phyloP scores from a whole-genome alignment of 2,797 vertebrate genomes.

The Cyclura pinguis region DNA sequence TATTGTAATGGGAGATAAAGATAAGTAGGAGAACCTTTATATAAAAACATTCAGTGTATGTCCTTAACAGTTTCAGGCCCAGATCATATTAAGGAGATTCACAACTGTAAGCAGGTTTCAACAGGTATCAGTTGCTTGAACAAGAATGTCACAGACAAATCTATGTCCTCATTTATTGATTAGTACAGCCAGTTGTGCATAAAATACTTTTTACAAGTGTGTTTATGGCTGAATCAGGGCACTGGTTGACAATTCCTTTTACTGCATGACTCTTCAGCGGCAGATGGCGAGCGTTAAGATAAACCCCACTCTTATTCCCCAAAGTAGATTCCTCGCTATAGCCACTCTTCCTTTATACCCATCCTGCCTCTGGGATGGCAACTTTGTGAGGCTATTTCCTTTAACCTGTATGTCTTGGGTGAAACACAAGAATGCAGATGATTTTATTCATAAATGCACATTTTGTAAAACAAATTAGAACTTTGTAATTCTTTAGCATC shows the following conservation, averaged over 20 bases:
- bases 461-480: background rate
- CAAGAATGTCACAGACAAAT: background rate
- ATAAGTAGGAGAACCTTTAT: background rate
- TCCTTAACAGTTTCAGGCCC: background rate
- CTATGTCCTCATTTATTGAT: background rate
- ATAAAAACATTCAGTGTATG: background rate
- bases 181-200: background rate
- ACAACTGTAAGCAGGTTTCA: background rate
- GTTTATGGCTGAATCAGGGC: background rate
- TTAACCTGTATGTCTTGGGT: no score
- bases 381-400: background rate
- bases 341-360: background rate
- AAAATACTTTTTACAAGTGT: background rate
- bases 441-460: background rate
- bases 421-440: background rate
- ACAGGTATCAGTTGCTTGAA: background rate
- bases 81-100: background rate
- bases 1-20: background rate
- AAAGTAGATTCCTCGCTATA: background rate
- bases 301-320: background rate
- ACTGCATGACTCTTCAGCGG: no score
- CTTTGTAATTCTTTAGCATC: background rate
- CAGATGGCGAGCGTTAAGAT: background rate
- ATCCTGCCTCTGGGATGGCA: background rate
- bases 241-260: background rate